phyloP scores from a whole-genome alignment of 2,888 invertebrate species.

The Pollenia angustigena region DNA sequence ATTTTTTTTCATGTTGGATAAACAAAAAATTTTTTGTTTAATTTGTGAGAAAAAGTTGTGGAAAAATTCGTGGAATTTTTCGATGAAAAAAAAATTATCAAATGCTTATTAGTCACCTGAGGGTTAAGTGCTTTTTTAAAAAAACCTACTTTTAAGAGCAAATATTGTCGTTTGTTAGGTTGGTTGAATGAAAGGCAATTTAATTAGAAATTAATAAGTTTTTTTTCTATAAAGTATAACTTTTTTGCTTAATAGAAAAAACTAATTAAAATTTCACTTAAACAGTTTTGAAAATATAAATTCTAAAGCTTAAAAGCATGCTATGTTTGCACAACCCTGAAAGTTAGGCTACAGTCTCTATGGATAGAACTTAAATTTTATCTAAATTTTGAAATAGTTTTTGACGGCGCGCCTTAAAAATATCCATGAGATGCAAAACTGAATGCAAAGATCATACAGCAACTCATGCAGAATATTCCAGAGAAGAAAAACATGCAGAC shows the following conservation, averaged over 20 bases:
- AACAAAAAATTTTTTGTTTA: constrained; percentile 53
- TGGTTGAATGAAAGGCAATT: not conserved
- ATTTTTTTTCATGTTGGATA: constrained; percentile 24
- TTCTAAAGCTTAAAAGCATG: not conserved
- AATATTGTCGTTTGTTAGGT: not conserved
- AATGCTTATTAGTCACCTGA: constrained; percentile 62
- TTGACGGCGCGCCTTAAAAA: too few relatives aligned
- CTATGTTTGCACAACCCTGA: not conserved
- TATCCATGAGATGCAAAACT: too few relatives aligned
- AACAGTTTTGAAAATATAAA: not conserved
- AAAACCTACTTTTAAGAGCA: constrained; percentile 9
- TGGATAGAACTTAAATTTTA: not conserved
- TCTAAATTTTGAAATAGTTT: too few relatives aligned
- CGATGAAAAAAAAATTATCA: constrained; percentile 47
- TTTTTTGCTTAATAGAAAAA: too few relatives aligned
- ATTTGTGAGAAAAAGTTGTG: constrained; percentile 32
- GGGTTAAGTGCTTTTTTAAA: constrained; percentile 49
- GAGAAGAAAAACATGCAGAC: too few relatives aligned
- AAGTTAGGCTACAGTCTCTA: not conserved
- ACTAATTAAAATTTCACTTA: too few relatives aligned
- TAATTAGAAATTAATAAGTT: constrained; percentile 26
- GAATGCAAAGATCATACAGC: too few relatives aligned
- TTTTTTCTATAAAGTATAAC: not conserved
- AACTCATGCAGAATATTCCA: too few relatives aligned
- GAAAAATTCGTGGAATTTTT: constrained; percentile 5